phyloP scores from a whole-genome alignment of 2,113 vertebrate genomes.

The Bombycilla garrulus region DNA sequence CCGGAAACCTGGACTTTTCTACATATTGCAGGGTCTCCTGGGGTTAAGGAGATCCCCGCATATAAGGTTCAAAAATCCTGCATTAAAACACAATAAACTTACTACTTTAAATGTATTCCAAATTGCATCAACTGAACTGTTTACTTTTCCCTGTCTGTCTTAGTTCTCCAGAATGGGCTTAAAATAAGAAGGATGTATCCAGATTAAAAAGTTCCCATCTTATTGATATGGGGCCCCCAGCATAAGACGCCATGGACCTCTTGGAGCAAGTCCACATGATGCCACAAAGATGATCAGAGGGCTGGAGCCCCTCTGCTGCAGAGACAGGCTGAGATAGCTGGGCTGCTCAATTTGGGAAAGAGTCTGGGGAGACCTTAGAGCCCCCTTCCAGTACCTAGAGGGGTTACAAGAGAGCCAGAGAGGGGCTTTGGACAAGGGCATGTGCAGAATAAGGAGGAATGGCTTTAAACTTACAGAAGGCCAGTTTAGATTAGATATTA shows the following conservation, averaged over 20 bases:
- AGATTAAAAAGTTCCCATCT: background rate
- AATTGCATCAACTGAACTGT: background rate
- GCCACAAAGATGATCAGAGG: accelerated
- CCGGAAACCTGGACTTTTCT: too few relatives aligned
- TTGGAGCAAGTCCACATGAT: background rate
- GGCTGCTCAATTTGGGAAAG: background rate
- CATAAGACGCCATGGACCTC: background rate
- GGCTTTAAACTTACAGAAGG: background rate
- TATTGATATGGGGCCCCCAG: background rate
- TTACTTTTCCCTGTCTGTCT: background rate
- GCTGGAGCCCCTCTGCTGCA: background rate
- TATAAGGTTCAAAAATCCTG: background rate
- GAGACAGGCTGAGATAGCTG: background rate
- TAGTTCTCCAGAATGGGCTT: background rate
- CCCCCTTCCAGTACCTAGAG: background rate
- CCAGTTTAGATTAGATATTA: background rate
- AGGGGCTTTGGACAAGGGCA: background rate
- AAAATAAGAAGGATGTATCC: background rate
- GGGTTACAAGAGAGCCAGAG: background rate
- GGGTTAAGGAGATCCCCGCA: too few relatives aligned
- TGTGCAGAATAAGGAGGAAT: background rate
- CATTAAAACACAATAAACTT: background rate
- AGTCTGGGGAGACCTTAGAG: background rate
- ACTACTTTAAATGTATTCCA: background rate
- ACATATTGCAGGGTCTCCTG: too few relatives aligned